These are phyloP conservation scores for Oncorhynchus tshawytscha DNA, from an alignment of 2,113 vertebrate genomes.

Conservation along the genomic window DNA sequence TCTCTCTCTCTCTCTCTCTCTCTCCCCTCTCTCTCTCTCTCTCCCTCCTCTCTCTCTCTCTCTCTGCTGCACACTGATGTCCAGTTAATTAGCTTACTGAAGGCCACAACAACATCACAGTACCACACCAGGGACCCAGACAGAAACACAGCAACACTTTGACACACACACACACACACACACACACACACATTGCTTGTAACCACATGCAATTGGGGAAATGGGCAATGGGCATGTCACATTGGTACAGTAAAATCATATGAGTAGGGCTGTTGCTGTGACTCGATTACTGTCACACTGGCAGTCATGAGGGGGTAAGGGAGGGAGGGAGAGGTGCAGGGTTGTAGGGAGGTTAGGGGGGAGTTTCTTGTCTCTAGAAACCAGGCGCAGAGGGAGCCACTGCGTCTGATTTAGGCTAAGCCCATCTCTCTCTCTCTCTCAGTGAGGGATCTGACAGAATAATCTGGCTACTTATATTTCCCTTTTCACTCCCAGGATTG, in stretches of 20 bases:
- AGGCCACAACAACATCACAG: neutral
- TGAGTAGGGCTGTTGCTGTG: no score
- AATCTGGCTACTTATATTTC: constrained; percentile 32
- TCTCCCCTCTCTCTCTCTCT: neutral
- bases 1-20: neutral
- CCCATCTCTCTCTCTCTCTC: neutral
- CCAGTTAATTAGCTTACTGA: neutral
- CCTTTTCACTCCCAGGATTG: constrained; percentile 31
- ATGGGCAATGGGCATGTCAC: no score
- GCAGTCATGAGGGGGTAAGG: neutral
- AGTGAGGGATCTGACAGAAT: constrained; percentile 34
- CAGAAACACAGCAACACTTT: constrained; percentile 1
- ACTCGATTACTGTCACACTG: neutral
- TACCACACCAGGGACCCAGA: no score
- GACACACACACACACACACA: no score
- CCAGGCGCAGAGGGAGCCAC: neutral
- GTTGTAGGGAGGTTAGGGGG: no score
- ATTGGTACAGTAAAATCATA: no score
- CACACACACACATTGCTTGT: no score
- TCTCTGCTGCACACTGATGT: neutral
- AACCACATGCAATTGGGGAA: no score
- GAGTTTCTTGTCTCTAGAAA: no score
- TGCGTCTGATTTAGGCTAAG: neutral
- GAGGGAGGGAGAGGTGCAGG: neutral
- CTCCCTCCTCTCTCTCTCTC: constrained; percentile 14